Percentiles rank a stretch among this genome's conserved stretches.
phyloP scores from a whole-genome alignment of 2,797 vertebrate species.

The Malurus splendens region DNA sequence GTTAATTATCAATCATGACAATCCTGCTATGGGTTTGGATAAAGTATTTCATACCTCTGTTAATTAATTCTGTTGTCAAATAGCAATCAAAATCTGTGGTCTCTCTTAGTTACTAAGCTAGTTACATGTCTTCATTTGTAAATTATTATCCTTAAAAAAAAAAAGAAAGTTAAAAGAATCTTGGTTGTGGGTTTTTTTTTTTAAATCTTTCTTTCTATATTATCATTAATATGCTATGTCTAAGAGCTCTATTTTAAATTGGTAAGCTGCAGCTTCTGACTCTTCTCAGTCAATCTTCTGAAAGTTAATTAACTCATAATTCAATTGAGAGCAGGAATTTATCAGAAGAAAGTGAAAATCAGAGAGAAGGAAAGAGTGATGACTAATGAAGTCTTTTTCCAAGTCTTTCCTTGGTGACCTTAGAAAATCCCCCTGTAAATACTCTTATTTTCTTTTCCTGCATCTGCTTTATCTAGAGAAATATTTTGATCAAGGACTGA shows the following conservation, averaged over 20 bases:
- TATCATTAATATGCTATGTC: background rate
- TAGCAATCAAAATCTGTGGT: background rate
- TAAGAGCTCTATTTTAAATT: background rate
- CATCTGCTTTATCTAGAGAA: background rate
- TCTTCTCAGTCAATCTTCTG: background rate
- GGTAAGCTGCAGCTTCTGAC: background rate
- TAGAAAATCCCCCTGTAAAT: background rate
- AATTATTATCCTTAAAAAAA: background rate
- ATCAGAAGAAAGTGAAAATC: background rate
- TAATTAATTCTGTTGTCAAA: constrained; percentile 28
- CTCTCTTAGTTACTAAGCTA: constrained; percentile 50
- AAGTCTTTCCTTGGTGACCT: background rate
- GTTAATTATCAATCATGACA: background rate
- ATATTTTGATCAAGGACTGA: background rate
- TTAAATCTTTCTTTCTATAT: background rate
- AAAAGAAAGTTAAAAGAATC: background rate
- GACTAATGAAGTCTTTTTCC: background rate
- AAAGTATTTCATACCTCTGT: background rate
- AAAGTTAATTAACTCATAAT: constrained; percentile 23
- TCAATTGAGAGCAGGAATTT: constrained; percentile 5
- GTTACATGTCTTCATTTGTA: constrained; percentile 1
- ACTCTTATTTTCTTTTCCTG: background rate
- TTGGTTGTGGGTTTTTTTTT: no score
- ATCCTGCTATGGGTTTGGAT: background rate
- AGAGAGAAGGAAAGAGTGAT: background rate